Conservation (phyloP, 2,113 vertebrate genomes). For the Eulemur rufifrons region DNA sequence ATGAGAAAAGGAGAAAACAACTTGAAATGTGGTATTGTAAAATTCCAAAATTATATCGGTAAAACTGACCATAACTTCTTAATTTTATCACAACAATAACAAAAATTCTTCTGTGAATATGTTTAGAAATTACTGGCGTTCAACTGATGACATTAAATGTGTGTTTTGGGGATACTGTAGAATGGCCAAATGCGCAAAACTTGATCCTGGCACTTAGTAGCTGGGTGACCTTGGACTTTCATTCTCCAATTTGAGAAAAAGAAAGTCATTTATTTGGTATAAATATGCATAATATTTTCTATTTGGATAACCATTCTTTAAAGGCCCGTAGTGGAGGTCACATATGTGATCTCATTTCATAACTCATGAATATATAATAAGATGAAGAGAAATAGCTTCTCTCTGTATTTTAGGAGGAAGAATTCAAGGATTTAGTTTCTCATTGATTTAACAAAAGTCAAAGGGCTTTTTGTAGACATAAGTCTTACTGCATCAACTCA, state of each 20-base stretch:
- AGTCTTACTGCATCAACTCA: neutral
- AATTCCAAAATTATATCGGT: neutral
- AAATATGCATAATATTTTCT: neutral
- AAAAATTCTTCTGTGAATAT: neutral
- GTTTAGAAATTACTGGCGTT: neutral
- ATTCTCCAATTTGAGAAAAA: neutral
- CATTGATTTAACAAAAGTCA: neutral
- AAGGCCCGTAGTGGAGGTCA: neutral
- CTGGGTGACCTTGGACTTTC: neutral
- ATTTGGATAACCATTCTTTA: neutral
- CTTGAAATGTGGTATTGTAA: conserved; percentile 43
- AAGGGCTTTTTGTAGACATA: neutral
- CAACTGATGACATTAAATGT: neutral
- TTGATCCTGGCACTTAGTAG: neutral
- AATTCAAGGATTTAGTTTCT: neutral
- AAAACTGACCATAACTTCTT: neutral
- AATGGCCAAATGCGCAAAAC: neutral
- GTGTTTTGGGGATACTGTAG: neutral
- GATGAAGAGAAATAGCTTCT: neutral
- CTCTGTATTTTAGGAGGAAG: neutral
- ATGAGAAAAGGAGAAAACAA: conserved; percentile 38
- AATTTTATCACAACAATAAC: neutral
- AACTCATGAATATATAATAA: neutral
- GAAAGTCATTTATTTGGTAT: neutral
- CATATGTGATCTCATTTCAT: neutral